Conservation (phyloP, 2,113 vertebrate species). For the Dendropsophus ebraccatus region DNA sequence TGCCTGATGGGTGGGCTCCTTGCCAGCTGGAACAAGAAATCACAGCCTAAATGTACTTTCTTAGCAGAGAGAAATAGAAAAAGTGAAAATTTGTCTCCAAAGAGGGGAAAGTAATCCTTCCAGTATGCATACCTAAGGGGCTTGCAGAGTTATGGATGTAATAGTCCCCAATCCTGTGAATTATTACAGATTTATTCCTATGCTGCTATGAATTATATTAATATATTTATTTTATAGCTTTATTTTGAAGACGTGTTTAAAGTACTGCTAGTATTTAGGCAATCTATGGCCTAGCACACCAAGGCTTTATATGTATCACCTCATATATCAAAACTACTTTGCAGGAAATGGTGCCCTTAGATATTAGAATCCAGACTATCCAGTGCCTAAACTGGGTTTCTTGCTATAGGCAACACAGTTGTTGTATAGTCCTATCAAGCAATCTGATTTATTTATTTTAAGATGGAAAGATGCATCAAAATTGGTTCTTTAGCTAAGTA, state of each 20-base stretch:
- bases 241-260: background rate
- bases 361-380: background rate
- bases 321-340: background rate
- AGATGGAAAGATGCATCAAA: too few species aligned
- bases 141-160: background rate
- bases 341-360: background rate
- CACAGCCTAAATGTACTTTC: conserved; percentile 51
- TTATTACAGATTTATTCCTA: background rate
- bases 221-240: background rate
- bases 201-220: background rate
- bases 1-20: conserved; percentile 61
- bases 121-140: background rate
- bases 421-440: too few species aligned
- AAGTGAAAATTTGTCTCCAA: conserved; percentile 44
- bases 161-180: conserved; percentile 1
- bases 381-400: too few species aligned
- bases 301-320: background rate
- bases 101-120: conserved; percentile 8
- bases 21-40: conserved; percentile 61
- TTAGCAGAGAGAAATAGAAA: conserved; percentile 36
- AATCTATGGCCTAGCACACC: background rate
- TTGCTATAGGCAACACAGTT: too few species aligned
- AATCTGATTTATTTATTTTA: too few species aligned
- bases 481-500: too few species aligned
- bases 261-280: background rate